Conservation (phyloP, 2,797 vertebrate genomes). For the Pterois miles region DNA sequence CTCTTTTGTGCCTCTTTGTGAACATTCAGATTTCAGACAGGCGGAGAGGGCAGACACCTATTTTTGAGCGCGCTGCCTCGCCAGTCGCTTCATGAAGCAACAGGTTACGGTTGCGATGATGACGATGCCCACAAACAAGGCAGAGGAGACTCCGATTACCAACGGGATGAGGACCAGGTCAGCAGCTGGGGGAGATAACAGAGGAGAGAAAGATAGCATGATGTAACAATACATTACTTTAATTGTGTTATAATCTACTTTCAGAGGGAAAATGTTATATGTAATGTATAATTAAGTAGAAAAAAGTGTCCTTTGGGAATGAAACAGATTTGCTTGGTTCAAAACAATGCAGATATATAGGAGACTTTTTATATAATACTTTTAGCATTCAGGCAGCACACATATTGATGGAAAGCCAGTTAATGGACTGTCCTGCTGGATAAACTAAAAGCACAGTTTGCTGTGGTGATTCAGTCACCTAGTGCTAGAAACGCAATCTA, state of each 20-base stretch:
- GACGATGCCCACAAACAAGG: constrained; percentile 87
- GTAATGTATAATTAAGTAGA: neutral
- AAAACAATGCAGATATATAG: neutral
- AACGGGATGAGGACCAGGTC: constrained; percentile 91
- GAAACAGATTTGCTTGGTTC: neutral
- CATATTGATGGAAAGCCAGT: constrained; percentile 1
- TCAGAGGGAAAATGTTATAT: neutral
- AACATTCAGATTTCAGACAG: constrained; percentile 11
- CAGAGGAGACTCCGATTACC: constrained; percentile 86
- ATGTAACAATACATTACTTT: neutral
- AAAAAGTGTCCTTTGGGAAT: neutral
- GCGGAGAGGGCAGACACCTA: constrained; percentile 35
- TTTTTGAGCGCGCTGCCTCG: constrained; percentile 76
- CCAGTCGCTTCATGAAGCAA: constrained; percentile 90
- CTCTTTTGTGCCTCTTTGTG: neutral
- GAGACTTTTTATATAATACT: neutral
- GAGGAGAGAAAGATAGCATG: neutral
- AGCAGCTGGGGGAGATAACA: constrained; percentile 73
- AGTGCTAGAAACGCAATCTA: neutral
- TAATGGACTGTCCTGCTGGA: constrained; percentile 15
- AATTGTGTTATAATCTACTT: neutral
- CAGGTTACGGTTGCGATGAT: constrained; percentile 90
- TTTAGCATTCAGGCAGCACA: neutral
- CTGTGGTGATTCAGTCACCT: constrained; percentile 1
- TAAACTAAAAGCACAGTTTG: constrained; percentile 2